phyloP scores from a whole-genome alignment of 2,888 invertebrate genomes.

The Lithosia quadra region DNA sequence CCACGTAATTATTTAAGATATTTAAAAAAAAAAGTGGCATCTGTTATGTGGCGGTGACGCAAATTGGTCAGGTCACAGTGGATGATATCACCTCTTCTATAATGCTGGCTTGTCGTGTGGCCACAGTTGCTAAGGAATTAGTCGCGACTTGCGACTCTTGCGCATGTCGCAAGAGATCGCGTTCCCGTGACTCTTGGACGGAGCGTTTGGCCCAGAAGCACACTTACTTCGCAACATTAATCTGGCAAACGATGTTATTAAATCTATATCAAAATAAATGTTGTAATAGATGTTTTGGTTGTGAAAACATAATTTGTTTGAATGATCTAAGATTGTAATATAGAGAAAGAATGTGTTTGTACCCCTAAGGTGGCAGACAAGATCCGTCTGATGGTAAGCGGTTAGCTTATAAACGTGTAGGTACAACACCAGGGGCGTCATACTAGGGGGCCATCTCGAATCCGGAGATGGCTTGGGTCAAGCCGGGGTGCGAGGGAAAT shows the following conservation, averaged over 20 bases:
- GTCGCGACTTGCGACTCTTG: conserved; percentile 1
- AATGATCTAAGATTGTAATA: too few relatives aligned
- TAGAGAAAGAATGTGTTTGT: too few relatives aligned
- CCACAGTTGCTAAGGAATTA: conserved; percentile 1
- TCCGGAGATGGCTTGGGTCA: too few relatives aligned
- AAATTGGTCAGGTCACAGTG: conserved; percentile 10
- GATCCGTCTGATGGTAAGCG: too few relatives aligned
- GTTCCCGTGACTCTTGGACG: conserved; percentile 1
- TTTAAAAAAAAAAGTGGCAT: conserved; percentile 8
- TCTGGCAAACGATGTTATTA: background rate
- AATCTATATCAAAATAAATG: background rate
- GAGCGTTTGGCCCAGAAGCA: conserved; percentile 7
- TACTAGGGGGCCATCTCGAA: too few relatives aligned
- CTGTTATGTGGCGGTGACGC: conserved; percentile 18
- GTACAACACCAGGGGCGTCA: too few relatives aligned
- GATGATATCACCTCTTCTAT: conserved; percentile 18
- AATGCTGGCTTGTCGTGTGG: conserved; percentile 19
- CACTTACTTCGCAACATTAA: background rate
- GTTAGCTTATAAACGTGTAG: too few relatives aligned
- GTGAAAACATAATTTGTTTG: background rate
- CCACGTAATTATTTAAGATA: conserved; percentile 5
- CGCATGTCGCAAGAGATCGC: conserved; percentile 13
- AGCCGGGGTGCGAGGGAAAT: too few relatives aligned
- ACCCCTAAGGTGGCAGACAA: too few relatives aligned
- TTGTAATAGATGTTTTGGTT: conserved; percentile 3